Evolutionary conservation across 30 jellyfish, hydroid and myxozoan genomes (phyloP).

Genomic region (Aurelia aurita): DNA sequence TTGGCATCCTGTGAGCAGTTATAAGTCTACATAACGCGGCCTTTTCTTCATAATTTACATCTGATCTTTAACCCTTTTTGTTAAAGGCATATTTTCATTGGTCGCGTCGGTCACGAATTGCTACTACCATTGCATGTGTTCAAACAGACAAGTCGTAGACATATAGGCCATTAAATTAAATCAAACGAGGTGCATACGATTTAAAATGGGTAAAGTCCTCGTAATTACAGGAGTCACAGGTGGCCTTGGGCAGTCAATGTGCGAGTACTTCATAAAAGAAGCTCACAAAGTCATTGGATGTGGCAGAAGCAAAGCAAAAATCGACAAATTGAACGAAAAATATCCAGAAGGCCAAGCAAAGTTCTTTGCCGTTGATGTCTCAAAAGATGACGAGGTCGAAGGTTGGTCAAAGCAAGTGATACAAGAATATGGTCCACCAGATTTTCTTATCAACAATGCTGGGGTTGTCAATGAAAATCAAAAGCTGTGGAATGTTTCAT

Average conservation of each 20-base stretch:
- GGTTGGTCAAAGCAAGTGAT: constrained; percentile 57
- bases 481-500: constrained; percentile 65
- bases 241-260: constrained; percentile 83
- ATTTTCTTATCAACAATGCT: constrained; percentile 80
- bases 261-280: constrained; percentile 39
- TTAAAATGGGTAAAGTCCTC: neutral
- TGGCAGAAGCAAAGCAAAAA: constrained; percentile 60
- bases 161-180: no score
- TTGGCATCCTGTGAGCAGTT: no score
- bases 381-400: constrained; percentile 48
- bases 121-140: no score
- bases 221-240: constrained; percentile 82
- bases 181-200: no score
- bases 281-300: constrained; percentile 84
- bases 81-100: no score
- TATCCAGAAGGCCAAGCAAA: neutral
- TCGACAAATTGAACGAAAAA: constrained; percentile 57
- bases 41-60: no score
- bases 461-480: constrained; percentile 41
- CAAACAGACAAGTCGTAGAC: no score
- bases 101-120: no score
- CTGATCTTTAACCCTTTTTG: no score
- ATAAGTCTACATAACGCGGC: no score
- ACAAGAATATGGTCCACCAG: constrained; percentile 62
- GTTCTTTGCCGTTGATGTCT: constrained; percentile 68